Conservation (phyloP, 2,888 invertebrate species). For the Crematogaster levior region DNA sequence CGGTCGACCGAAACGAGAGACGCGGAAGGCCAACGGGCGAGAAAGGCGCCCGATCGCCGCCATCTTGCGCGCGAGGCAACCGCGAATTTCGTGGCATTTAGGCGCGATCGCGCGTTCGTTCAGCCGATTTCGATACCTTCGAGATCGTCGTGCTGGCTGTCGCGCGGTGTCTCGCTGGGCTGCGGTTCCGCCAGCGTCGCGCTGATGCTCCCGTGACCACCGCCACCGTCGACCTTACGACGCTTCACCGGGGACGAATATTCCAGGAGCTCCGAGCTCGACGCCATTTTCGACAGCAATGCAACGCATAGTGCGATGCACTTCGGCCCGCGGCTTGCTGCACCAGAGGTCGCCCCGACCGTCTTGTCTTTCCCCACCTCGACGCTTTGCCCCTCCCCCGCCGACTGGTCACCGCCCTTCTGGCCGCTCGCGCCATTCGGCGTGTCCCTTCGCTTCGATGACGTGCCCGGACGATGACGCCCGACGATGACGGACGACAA, state of each 20-base stretch:
- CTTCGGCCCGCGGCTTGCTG: background rate
- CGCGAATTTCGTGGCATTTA: slow-evolving; percentile 71
- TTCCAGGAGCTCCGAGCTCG: slow-evolving; percentile 84
- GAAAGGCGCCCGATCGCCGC: slow-evolving; percentile 76
- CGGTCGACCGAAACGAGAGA: background rate
- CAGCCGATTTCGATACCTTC: slow-evolving; percentile 80
- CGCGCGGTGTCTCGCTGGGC: slow-evolving; percentile 71
- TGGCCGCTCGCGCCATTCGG: background rate
- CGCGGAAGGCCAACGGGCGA: slow-evolving; percentile 67
- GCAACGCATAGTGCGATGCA: slow-evolving; percentile 75
- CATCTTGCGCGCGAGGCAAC: slow-evolving; percentile 79
- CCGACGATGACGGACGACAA: background rate
- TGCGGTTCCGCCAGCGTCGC: slow-evolving; percentile 76
- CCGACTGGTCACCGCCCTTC: background rate
- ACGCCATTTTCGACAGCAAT: slow-evolving; percentile 86
- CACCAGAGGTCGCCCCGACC: slow-evolving; percentile 71
- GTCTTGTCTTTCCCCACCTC: slow-evolving; percentile 11
- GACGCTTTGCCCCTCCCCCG: too few species aligned
- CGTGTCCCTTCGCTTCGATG: background rate
- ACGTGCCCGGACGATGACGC: background rate
- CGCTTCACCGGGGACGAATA: slow-evolving; percentile 85
- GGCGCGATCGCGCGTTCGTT: slow-evolving; percentile 76
- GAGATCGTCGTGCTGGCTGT: slow-evolving; percentile 77
- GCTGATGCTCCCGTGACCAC: slow-evolving; percentile 70
- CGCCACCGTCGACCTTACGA: slow-evolving; percentile 82